These are phyloP conservation scores for Perca fluviatilis DNA, from an alignment of 2,113 vertebrate species.

Conservation along the genomic window DNA sequence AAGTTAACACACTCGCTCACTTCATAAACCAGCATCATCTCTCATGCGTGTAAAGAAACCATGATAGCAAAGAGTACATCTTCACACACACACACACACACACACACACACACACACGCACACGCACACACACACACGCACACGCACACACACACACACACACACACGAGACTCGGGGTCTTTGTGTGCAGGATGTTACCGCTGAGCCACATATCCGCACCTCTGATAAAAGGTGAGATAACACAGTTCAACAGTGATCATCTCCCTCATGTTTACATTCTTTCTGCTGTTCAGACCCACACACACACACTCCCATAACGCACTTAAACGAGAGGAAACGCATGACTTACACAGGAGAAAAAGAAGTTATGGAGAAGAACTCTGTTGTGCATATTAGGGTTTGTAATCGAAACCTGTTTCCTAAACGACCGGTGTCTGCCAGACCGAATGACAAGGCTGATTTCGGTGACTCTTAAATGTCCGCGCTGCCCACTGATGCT, in stretches of 20 bases:
- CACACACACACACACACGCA: too few species aligned
- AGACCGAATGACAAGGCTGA: too few species aligned
- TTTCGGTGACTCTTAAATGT: too few species aligned
- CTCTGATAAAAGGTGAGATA: conserved; percentile 19
- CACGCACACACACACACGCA: too few species aligned
- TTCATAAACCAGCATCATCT: neutral
- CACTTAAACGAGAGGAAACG: neutral
- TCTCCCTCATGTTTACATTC: conserved; percentile 35
- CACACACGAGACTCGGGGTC: too few species aligned
- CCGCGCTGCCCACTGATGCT: too few species aligned
- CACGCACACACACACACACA: too few species aligned
- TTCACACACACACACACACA: too few species aligned
- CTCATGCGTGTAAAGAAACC: too few species aligned
- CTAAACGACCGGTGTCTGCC: too few species aligned
- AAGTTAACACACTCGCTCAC: neutral
- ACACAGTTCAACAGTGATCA: neutral
- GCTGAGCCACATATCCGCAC: neutral
- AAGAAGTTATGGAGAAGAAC: neutral
- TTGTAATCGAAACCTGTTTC: too few species aligned
- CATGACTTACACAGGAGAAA: neutral
- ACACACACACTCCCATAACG: neutral
- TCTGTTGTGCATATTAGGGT: neutral
- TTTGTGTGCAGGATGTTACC: neutral
- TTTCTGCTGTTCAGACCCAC: neutral
- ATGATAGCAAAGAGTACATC: too few species aligned